Conservation (phyloP, 2,797 vertebrate species). For the Chelidonichthys spinosus region DNA sequence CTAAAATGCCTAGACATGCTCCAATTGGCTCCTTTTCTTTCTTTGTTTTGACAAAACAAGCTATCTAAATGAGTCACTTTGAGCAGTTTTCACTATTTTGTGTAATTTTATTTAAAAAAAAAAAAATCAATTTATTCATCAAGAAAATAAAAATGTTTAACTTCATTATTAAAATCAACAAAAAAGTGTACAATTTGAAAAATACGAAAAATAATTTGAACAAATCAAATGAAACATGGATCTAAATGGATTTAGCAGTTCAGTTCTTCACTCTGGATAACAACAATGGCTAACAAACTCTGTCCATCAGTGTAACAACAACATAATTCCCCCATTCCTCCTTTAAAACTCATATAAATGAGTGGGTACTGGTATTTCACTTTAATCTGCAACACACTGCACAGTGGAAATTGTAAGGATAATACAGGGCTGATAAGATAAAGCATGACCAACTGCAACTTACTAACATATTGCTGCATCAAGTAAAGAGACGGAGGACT, state of each 20-base stretch:
- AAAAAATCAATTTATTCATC: too few species aligned
- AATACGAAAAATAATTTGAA: background rate
- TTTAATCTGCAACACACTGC: background rate
- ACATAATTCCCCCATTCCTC: background rate
- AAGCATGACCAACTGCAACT: constrained; percentile 1
- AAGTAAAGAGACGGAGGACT: constrained; percentile 1
- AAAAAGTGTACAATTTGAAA: background rate
- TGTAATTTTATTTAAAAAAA: background rate
- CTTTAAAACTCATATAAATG: background rate
- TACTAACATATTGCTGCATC: background rate
- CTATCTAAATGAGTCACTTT: background rate
- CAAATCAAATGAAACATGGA: background rate
- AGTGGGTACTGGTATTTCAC: background rate
- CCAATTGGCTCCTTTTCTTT: background rate
- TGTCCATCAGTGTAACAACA: background rate
- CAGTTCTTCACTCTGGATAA: background rate
- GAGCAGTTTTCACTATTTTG: background rate
- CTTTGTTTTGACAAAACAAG: background rate
- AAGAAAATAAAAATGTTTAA: too few species aligned
- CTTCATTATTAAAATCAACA: too few species aligned
- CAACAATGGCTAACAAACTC: background rate
- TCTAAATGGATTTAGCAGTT: background rate
- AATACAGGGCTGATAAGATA: background rate
- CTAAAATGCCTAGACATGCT: background rate
- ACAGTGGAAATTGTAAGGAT: background rate